These are phyloP conservation scores for Tetraneura akinire DNA, from an alignment of 1,140 invertebrate species.

Conservation along the genomic window DNA sequence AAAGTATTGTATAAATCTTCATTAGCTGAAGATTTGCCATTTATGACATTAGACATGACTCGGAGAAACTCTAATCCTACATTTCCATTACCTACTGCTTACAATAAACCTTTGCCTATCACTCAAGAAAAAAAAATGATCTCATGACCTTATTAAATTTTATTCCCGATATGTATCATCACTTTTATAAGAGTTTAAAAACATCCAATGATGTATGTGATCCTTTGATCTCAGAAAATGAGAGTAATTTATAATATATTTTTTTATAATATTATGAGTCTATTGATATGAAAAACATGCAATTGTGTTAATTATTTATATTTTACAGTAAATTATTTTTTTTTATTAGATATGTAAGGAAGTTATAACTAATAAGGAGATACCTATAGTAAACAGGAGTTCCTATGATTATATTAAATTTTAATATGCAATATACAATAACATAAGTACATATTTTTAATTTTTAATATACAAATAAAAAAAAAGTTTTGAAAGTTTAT, in stretches of 20 bases:
- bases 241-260: neutral
- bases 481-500: neutral
- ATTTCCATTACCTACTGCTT: neutral
- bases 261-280: neutral
- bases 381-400: neutral
- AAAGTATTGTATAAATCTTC: slow-evolving; percentile 27
- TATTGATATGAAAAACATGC: neutral
- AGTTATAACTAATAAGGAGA: neutral
- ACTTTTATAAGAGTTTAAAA: neutral
- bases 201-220: neutral
- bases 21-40: slow-evolving; percentile 4
- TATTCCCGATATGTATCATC: neutral
- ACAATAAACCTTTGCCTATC: neutral
- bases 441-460: neutral
- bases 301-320: neutral
- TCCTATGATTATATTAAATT: neutral
- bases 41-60: slow-evolving; percentile 11
- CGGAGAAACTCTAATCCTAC: neutral
- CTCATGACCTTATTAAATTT: neutral
- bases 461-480: neutral
- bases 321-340: neutral
- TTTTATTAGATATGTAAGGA: neutral
- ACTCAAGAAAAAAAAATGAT: slow-evolving; percentile 36
- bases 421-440: neutral
- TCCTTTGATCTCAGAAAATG: neutral